phyloP scores from a whole-genome alignment of 2,888 invertebrate species.

The Ditula angustiorana region DNA sequence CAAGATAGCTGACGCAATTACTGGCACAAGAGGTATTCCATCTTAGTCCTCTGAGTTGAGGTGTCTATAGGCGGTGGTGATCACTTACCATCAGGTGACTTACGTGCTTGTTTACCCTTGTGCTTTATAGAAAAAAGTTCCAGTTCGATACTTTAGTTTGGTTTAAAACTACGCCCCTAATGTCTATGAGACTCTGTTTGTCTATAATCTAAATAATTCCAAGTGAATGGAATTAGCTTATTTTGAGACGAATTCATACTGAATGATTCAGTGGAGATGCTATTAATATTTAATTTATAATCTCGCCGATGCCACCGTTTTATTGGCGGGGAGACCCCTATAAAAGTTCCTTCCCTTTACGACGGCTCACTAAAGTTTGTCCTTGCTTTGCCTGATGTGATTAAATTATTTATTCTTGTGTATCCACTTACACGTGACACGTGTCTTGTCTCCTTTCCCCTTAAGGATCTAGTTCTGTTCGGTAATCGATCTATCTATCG shows the following conservation, averaged over 20 bases:
- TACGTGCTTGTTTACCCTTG: too few relatives aligned
- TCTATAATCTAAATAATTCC: background rate
- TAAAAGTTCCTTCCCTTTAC: conserved; percentile 64
- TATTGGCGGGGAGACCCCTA: conserved; percentile 59
- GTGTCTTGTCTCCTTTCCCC: conserved; percentile 2
- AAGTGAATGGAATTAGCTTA: conserved; percentile 17
- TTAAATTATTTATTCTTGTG: conserved; percentile 41
- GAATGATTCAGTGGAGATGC: conserved; percentile 51
- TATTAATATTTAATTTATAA: conserved; percentile 68
- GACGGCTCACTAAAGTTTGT: conserved; percentile 43
- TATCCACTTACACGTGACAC: conserved; percentile 27
- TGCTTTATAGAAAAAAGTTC: too few relatives aligned
- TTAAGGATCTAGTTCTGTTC: background rate
- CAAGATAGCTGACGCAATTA: too few relatives aligned
- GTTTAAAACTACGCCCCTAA: too few relatives aligned
- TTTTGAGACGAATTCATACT: conserved; percentile 7
- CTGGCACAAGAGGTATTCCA: too few relatives aligned
- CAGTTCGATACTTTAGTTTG: too few relatives aligned
- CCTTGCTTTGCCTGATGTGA: conserved; percentile 40
- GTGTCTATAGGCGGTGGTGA: too few relatives aligned
- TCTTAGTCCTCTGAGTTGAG: too few relatives aligned
- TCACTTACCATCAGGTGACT: too few relatives aligned
- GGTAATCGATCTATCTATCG: background rate
- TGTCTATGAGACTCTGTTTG: too few relatives aligned
- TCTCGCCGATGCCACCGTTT: conserved; percentile 54